Evolutionary conservation across 1,140 invertebrate species (phyloP).

Genomic region (Drosophila grimshawi): DNA sequence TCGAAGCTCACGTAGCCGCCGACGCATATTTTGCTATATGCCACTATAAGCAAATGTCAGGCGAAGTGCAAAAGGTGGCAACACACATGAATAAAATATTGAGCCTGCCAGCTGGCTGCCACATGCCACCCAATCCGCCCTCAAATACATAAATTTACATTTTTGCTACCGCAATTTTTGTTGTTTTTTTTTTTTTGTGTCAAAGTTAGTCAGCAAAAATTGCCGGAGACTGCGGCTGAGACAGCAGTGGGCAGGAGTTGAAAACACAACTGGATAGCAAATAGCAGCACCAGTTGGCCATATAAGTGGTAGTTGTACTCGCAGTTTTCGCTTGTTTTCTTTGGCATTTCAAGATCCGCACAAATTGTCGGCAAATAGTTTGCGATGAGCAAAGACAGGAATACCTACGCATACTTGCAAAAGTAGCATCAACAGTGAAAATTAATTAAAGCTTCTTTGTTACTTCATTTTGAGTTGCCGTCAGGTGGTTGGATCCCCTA

Average conservation of each 20-base stretch:
- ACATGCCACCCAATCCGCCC: conserved; percentile 3
- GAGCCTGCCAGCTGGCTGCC: conserved; percentile 46
- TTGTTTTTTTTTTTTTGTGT: conserved; percentile 3
- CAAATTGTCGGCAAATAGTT: conserved; percentile 54
- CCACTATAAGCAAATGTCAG: conserved; percentile 67
- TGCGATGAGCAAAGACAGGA: conserved; percentile 16
- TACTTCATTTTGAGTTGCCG: conserved; percentile 36
- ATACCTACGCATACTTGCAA: conserved; percentile 24
- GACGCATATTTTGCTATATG: conserved; percentile 45
- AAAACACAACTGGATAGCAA: conserved; percentile 18
- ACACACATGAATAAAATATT: conserved; percentile 76
- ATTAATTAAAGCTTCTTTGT: conserved; percentile 69
- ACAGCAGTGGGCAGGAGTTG: neutral
- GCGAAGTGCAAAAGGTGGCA: conserved; percentile 61
- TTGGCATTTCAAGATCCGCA: conserved; percentile 37
- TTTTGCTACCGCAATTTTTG: conserved; percentile 31
- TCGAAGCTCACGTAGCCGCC: conserved; percentile 70
- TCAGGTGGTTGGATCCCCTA: conserved; percentile 26
- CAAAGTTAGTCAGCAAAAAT: conserved; percentile 76
- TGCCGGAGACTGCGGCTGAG: conserved; percentile 8
- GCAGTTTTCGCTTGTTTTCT: conserved; percentile 41
- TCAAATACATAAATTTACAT: conserved; percentile 73
- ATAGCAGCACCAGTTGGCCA: conserved; percentile 43
- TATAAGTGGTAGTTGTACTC: conserved; percentile 18
- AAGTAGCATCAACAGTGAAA: conserved; percentile 19